These are phyloP conservation scores for Burhinus bistriatus DNA, from an alignment of 2,113 vertebrate species.

Conservation along the genomic window DNA sequence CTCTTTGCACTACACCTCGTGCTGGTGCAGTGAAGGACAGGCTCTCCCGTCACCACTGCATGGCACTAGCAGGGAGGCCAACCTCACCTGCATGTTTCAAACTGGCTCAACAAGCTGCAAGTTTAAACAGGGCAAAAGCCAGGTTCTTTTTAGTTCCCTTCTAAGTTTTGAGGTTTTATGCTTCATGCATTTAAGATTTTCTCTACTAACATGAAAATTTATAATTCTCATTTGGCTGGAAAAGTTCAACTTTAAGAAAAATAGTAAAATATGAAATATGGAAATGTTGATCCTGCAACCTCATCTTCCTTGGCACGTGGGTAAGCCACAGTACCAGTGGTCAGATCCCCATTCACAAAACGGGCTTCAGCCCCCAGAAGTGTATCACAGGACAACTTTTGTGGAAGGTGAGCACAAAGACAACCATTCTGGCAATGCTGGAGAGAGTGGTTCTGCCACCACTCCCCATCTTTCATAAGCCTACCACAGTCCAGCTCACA, in stretches of 20 bases:
- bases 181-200: background rate
- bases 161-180: background rate
- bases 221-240: background rate
- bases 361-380: background rate
- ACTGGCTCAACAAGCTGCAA: background rate
- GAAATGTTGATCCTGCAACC: background rate
- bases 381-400: background rate
- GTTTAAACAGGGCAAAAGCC: background rate
- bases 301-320: background rate
- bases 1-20: fast-evolving
- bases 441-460: background rate
- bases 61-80: background rate
- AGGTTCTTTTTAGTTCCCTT: background rate
- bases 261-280: background rate
- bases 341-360: background rate
- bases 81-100: background rate
- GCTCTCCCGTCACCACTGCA: background rate
- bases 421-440: background rate
- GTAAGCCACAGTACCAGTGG: background rate
- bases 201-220: background rate
- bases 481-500: background rate
- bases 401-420: background rate
- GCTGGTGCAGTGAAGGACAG: background rate
- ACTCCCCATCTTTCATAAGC: background rate
- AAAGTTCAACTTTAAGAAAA: background rate